These are phyloP conservation scores for Dexiosoma caninum DNA, from an alignment of 2,888 invertebrate genomes.

Conservation along the genomic window DNA sequence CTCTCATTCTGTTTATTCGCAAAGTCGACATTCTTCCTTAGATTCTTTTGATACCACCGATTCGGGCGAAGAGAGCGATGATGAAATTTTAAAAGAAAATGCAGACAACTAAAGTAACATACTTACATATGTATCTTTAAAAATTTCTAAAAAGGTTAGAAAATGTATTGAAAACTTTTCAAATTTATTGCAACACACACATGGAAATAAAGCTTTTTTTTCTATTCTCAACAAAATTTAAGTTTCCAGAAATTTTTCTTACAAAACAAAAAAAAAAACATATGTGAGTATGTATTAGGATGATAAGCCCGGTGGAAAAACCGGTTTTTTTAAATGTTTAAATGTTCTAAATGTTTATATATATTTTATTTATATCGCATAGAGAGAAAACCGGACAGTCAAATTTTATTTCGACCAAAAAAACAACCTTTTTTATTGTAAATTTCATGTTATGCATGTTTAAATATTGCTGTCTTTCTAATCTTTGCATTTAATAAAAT, in stretches of 20 bases:
- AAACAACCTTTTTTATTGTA: too few species aligned
- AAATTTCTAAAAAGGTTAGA: not conserved
- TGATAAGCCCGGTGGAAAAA: too few species aligned
- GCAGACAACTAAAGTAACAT: slow-evolving; percentile 22
- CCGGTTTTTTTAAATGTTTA: too few species aligned
- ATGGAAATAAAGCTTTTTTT: slow-evolving; percentile 18
- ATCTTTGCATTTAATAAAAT: too few species aligned
- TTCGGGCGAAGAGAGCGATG: slow-evolving; percentile 66
- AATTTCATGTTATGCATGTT: too few species aligned
- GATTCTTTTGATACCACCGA: slow-evolving; percentile 74
- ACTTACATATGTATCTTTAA: not conserved
- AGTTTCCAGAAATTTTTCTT: slow-evolving; percentile 18
- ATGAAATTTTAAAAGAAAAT: slow-evolving; percentile 19
- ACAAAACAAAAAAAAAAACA: not conserved
- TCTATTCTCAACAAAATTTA: not conserved
- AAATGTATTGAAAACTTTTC: not conserved
- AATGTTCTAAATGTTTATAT: too few species aligned
- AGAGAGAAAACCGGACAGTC: too few species aligned
- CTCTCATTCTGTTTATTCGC: slow-evolving; percentile 74
- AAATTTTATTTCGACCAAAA: too few species aligned
- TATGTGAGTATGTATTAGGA: not conserved
- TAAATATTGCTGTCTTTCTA: too few species aligned
- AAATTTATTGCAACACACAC: not conserved
- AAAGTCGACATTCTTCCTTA: slow-evolving; percentile 74
- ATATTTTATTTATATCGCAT: too few species aligned